Evolutionary conservation across 2,797 vertebrate species (phyloP).

Genomic region (Artibeus lituratus): DNA sequence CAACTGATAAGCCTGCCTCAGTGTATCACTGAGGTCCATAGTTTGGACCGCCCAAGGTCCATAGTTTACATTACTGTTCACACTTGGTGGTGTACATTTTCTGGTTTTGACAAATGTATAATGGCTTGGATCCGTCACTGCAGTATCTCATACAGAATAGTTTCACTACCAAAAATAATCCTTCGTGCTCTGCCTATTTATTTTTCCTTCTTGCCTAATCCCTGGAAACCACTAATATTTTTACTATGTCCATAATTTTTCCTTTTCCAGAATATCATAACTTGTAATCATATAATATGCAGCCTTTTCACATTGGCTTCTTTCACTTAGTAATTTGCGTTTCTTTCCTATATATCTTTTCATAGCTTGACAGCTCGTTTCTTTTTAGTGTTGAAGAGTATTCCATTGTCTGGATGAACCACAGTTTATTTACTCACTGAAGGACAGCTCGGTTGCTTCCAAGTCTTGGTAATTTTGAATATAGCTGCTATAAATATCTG

Average conservation of each 20-base stretch:
- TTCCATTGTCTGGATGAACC: not conserved
- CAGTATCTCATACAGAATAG: not conserved
- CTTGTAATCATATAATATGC: not conserved
- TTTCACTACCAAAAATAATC: not conserved
- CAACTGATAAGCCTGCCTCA: not conserved
- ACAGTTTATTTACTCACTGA: not conserved
- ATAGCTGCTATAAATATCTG: not conserved
- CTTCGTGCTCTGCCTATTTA: not conserved
- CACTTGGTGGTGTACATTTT: not conserved
- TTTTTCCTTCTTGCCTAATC: not conserved
- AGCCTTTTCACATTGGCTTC: not conserved
- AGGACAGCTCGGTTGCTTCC: not conserved
- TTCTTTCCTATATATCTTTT: not conserved
- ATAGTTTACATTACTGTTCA: not conserved
- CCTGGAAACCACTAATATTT: not conserved
- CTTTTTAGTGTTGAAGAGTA: not conserved
- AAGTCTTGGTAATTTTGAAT: not conserved
- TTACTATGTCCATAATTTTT: not conserved
- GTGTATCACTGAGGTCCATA: not conserved
- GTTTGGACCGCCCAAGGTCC: not conserved
- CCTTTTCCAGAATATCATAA: not conserved
- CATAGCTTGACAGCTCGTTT: not conserved
- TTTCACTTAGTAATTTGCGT: not conserved
- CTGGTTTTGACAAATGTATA: not conserved
- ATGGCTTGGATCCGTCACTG: not conserved